These are phyloP conservation scores for Aspiorhynchus laticeps DNA, from an alignment of 2,113 vertebrate genomes.

Conservation along the genomic window DNA sequence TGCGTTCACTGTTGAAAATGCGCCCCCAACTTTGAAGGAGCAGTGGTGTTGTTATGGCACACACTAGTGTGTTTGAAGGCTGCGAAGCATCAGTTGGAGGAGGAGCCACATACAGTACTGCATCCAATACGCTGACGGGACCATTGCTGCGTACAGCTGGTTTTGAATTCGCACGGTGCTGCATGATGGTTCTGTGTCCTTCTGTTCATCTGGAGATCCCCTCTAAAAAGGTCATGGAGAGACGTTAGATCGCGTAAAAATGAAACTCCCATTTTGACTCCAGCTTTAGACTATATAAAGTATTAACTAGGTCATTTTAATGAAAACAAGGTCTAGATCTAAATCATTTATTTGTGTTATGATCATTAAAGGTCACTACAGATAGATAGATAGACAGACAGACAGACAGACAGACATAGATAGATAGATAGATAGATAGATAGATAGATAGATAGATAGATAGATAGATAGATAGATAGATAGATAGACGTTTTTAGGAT, in stretches of 20 bases:
- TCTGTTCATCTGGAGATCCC: slow-evolving; percentile 12
- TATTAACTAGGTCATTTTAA: background rate
- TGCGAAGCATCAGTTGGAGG: slow-evolving; percentile 65
- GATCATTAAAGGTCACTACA: background rate
- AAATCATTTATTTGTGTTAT: background rate
- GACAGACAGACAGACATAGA: background rate
- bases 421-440: background rate
- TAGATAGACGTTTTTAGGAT: background rate
- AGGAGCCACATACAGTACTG: slow-evolving; percentile 56
- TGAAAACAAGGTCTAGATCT: background rate
- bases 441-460: slow-evolving; percentile 15
- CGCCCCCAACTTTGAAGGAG: slow-evolving; percentile 44
- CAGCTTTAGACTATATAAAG: background rate
- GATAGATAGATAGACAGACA: background rate
- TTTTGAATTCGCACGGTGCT: background rate
- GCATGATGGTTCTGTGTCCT: background rate
- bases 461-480: slow-evolving; percentile 29
- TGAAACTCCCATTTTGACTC: background rate
- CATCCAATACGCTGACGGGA: slow-evolving; percentile 17
- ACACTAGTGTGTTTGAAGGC: slow-evolving; percentile 55
- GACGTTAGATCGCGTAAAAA: background rate
- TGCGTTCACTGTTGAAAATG: slow-evolving; percentile 35
- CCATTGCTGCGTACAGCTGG: slow-evolving; percentile 20
- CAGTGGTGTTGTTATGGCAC: slow-evolving; percentile 46
- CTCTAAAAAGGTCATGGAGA: background rate